Conservation (phyloP, 2,113 vertebrate genomes). For the Malurus elegans region DNA sequence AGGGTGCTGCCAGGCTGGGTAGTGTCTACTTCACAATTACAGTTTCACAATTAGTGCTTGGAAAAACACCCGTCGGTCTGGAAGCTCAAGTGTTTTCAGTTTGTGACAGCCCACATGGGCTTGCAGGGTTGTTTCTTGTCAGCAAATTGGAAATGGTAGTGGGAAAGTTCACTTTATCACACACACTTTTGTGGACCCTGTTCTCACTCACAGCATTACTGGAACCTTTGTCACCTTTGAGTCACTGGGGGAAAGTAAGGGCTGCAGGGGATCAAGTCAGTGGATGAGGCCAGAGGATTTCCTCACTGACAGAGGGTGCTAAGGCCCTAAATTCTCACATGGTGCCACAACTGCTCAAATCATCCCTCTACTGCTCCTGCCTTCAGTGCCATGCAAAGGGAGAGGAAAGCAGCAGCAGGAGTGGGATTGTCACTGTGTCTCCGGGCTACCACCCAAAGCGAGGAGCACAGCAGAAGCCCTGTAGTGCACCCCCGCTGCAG, state of each 20-base stretch:
- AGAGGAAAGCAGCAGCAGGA: neutral
- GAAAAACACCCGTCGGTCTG: neutral
- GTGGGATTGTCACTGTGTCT: neutral
- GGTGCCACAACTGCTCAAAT: neutral
- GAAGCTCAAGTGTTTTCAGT: neutral
- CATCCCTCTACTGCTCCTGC: neutral
- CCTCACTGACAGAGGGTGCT: neutral
- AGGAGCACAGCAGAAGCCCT: neutral
- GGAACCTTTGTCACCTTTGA: neutral
- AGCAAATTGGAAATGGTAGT: neutral
- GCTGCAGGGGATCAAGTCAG: neutral
- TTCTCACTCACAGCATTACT: neutral
- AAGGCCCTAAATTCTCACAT: neutral
- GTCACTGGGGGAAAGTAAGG: neutral
- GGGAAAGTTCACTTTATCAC: neutral
- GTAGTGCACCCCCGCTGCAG: neutral
- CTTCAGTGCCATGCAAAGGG: accelerated
- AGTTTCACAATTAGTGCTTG: neutral
- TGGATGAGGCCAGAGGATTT: neutral
- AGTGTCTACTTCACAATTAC: neutral
- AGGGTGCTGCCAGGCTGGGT: neutral
- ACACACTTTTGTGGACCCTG: neutral
- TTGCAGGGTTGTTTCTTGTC: neutral
- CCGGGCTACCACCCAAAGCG: neutral
- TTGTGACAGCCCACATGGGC: neutral